phyloP scores from a whole-genome alignment of 2,797 vertebrate species.

The Cyclopterus lumpus region DNA sequence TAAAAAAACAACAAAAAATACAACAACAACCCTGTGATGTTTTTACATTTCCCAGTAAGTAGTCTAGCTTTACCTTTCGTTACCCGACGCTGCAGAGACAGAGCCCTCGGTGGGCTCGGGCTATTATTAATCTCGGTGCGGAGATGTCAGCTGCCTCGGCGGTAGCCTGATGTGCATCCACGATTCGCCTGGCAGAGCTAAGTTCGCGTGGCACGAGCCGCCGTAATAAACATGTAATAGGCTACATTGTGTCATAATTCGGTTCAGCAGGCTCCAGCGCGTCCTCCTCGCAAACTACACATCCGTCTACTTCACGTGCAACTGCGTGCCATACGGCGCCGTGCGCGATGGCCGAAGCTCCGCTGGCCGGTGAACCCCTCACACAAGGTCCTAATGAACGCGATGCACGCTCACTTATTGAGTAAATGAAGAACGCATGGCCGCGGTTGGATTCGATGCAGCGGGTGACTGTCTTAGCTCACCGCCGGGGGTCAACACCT shows the following conservation, averaged over 20 bases:
- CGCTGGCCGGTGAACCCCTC: background rate
- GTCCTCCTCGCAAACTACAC: background rate
- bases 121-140: background rate
- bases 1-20: background rate
- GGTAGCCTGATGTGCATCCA: constrained; percentile 47
- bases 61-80: constrained; percentile 12
- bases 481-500: constrained; percentile 21
- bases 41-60: constrained; percentile 66
- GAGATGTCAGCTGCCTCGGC: constrained; percentile 31
- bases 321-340: background rate
- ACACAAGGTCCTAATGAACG: background rate
- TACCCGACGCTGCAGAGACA: background rate
- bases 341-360: background rate
- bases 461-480: background rate
- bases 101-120: background rate
- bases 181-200: constrained; percentile 41
- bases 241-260: constrained; percentile 46
- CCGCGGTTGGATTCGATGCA: constrained; percentile 6
- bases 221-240: constrained; percentile 41
- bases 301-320: background rate
- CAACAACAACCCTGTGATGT: constrained; percentile 53
- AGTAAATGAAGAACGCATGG: constrained; percentile 9
- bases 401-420: background rate
- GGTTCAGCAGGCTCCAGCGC: constrained; percentile 16
- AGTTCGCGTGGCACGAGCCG: constrained; percentile 56